Conservation (phyloP, 2,888 invertebrate species). For the Biston betularia region DNA sequence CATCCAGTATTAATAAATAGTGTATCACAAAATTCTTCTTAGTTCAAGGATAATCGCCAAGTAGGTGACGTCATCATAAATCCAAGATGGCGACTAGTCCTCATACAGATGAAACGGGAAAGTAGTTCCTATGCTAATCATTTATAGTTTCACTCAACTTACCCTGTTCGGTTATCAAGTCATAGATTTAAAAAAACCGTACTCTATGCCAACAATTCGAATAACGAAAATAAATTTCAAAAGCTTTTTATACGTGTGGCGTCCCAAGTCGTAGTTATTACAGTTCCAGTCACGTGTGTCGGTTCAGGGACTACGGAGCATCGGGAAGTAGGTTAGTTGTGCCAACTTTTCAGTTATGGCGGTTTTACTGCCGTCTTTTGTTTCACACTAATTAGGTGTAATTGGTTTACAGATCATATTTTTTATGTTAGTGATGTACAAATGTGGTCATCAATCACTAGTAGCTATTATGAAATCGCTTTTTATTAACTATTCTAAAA, state of each 20-base stretch:
- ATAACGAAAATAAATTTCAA: constrained; percentile 6
- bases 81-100: no score
- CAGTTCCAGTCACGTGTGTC: constrained; percentile 35
- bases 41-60: no score
- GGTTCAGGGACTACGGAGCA: constrained; percentile 27
- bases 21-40: no score
- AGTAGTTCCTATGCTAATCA: no score
- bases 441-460: background rate
- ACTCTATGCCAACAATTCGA: background rate
- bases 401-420: constrained; percentile 27
- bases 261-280: constrained; percentile 16
- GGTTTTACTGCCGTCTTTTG: constrained; percentile 35
- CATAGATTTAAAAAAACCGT: no score
- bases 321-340: constrained; percentile 38
- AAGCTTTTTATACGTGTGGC: constrained; percentile 9
- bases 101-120: no score
- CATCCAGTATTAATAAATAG: no score
- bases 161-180: no score
- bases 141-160: no score
- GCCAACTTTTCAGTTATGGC: constrained; percentile 43
- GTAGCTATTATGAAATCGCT: background rate
- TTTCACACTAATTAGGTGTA: constrained; percentile 32
- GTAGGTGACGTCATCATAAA: no score
- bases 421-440: background rate
- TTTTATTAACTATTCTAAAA: background rate